Conservation (phyloP, 1,140 invertebrate species). For the Drosophila punjabiensis region DNA sequence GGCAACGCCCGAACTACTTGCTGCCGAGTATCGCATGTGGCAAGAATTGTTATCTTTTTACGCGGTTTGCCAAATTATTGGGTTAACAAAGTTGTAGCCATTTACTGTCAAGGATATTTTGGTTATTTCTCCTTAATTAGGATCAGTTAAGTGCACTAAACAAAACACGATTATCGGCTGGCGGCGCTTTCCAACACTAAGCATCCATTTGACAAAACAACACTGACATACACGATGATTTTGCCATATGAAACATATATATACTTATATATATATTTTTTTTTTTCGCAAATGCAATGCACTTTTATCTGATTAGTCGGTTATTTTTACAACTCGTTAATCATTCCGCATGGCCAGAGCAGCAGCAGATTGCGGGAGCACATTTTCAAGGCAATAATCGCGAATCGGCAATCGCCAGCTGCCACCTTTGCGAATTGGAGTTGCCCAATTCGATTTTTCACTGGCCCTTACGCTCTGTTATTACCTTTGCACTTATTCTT, state of each 20-base stretch:
- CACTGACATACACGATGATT: conserved; percentile 66
- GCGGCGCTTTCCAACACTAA: conserved; percentile 54
- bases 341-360: conserved; percentile 9
- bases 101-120: background rate
- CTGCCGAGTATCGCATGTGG: conserved; percentile 40
- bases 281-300: conserved; percentile 44
- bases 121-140: background rate
- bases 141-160: conserved; percentile 24
- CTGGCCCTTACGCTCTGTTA: conserved; percentile 5
- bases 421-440: conserved; percentile 13
- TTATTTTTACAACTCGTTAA: conserved; percentile 32
- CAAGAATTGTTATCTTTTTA: background rate
- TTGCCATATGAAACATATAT: conserved; percentile 67
- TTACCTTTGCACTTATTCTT: conserved; percentile 80
- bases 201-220: conserved; percentile 33
- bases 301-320: conserved; percentile 53
- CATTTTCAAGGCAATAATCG: conserved; percentile 3
- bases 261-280: conserved; percentile 29
- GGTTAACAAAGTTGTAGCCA: background rate
- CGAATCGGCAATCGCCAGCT: conserved; percentile 33
- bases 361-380: background rate
- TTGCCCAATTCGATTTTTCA: conserved; percentile 2
- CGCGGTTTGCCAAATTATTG: background rate
- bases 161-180: conserved; percentile 61
- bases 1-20: conserved; percentile 20